phyloP scores from a whole-genome alignment of 2,888 invertebrate species.

The Sesamia inferens region DNA sequence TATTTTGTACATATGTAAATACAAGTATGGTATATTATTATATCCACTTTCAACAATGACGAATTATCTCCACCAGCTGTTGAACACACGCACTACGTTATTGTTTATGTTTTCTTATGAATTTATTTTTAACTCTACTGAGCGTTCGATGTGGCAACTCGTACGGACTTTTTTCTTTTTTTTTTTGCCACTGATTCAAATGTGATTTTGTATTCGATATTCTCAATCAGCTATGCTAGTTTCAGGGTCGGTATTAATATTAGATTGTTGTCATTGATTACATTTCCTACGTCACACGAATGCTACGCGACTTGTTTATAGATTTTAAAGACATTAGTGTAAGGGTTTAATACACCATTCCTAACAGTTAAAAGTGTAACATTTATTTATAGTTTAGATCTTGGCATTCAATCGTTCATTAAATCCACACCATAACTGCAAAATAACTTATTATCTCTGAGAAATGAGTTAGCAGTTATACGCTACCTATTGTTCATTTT shows the following conservation, averaged over 20 bases:
- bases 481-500: neutral
- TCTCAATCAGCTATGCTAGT: neutral
- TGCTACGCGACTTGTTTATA: neutral
- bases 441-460: neutral
- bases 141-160: slow-evolving; percentile 10
- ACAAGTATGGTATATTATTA: neutral
- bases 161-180: neutral
- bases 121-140: slow-evolving; percentile 22
- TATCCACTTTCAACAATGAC: neutral
- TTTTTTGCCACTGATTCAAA: neutral
- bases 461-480: neutral
- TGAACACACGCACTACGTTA: neutral
- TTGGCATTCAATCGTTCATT: neutral
- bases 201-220: slow-evolving; percentile 14
- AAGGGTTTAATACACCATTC: neutral
- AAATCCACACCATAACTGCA: neutral
- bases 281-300: neutral
- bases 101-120: slow-evolving; percentile 22
- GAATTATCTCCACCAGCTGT: neutral
- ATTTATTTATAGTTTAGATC: too few relatives aligned
- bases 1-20: neutral
- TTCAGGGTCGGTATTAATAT: slow-evolving; percentile 36
- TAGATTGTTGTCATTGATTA: slow-evolving; percentile 31
- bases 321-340: slow-evolving; percentile 12
- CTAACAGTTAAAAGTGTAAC: neutral